Evolutionary conservation across 2,113 vertebrate species (phyloP), one percentile per base, ranked within the genome.

Genomic region (Phrynosoma platyrhinos): DNA sequence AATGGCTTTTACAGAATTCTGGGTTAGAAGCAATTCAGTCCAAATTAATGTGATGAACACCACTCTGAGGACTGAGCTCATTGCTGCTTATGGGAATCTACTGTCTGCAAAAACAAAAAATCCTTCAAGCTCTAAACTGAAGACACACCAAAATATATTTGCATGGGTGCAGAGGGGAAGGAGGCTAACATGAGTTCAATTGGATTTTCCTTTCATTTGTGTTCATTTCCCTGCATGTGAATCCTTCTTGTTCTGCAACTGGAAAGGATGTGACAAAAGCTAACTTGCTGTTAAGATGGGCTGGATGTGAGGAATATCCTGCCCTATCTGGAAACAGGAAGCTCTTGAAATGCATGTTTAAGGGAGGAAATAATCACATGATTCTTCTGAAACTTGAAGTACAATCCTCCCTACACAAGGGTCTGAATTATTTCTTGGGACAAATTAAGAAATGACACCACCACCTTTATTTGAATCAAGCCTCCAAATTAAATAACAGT

Each of bases 221-320:
- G 21, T 80, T 62, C 47, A 83, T 0, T 47, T 80, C 55, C 64
- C 74, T 0, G 0, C 47, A 36, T 9, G 12, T 85, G 82, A 69
- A 0, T 0, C 18, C 85, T 84, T 62, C 32, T n/a, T 71, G 30
- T 53, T 79, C 25, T 52, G 25, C 13, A 79, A 27, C 0, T 0
- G 0, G 3, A 52, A 66, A 36, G 69, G 30, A 75, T 89, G 53
- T 9, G 14, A 84, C 36, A 14, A 20, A 30, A 83, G n/a, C 52
- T 71, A 27, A 92, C 85, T 78, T 10, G 74, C 12, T 87, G 58
- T 81, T 62, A 88, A 82, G 83, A 30, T 62, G 27, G 58, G 25
- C 42, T 82, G 62, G 42, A 64, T 87, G 23, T 55, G n/a, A 42
- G 14, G 79, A 77, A 79, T 72, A 52, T 25, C n/a, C 42, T 1